Conservation (phyloP, 2,888 invertebrate genomes). For the Ormia ochracea region DNA sequence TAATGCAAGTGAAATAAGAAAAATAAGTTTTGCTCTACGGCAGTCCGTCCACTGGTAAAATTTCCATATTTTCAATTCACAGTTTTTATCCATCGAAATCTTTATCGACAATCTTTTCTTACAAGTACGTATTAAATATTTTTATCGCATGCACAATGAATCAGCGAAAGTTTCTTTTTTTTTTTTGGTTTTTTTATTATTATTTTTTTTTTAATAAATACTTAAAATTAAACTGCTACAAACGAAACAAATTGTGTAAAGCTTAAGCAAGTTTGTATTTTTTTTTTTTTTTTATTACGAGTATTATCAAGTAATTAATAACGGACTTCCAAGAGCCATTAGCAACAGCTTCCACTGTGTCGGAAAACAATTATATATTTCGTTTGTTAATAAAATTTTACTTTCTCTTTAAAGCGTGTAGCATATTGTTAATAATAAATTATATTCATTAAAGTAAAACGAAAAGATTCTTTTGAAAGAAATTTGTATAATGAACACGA, state of each 20-base stretch:
- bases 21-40: too few relatives aligned
- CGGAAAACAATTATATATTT: neutral
- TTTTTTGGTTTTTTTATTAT: too few relatives aligned
- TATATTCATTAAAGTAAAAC: neutral
- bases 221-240: neutral
- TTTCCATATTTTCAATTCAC: neutral
- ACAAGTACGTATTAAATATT: neutral
- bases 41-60: neutral
- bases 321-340: neutral
- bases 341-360: neutral
- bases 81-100: too few relatives aligned
- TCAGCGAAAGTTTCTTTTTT: conserved; percentile 31
- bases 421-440: neutral
- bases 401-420: conserved; percentile 40
- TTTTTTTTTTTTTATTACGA: conserved; percentile 2
- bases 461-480: too few relatives aligned
- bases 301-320: conserved; percentile 15
- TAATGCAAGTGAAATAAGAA: too few relatives aligned
- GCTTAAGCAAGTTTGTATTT: neutral
- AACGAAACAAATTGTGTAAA: neutral
- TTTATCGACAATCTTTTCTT: neutral
- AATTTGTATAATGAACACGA: too few relatives aligned
- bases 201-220: neutral
- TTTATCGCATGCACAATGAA: neutral
- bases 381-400: conserved; percentile 4